Evolutionary conservation across 2,113 vertebrate species (phyloP).

Genomic region (Cnemophilus loriae): DNA sequence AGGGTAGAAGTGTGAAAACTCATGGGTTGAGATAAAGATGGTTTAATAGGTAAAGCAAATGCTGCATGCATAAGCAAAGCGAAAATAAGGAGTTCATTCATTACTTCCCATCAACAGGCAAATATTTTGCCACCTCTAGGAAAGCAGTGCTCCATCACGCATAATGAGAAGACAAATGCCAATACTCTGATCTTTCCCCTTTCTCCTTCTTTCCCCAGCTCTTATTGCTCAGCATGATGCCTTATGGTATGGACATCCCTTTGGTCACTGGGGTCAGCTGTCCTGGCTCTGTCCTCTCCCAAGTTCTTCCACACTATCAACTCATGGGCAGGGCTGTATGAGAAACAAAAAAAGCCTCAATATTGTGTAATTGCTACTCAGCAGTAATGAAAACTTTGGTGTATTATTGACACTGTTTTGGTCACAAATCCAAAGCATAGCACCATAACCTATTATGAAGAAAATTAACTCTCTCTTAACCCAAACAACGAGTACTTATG

Average conservation of each 20-base stretch:
- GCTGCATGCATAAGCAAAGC: not conserved
- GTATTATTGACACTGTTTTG: not conserved
- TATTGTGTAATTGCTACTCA: not conserved
- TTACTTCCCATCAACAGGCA: not conserved
- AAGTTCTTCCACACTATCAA: not conserved
- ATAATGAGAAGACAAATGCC: not conserved
- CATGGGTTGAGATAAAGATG: not conserved
- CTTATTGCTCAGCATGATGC: not conserved
- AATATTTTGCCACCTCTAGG: not conserved
- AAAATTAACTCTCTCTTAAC: not conserved
- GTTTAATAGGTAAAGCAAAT: not conserved
- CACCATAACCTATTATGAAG: not conserved
- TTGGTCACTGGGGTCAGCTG: not conserved
- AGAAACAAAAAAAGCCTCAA: not conserved
- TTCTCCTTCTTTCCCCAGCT: not conserved
- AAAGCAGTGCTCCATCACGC: not conserved
- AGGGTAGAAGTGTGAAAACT: not conserved
- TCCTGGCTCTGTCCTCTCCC: not conserved
- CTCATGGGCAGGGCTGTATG: fast-evolving
- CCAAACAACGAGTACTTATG: not conserved
- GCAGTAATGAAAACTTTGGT: not conserved
- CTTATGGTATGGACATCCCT: not conserved
- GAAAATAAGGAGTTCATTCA: not conserved
- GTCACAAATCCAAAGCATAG: not conserved
- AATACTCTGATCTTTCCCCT: not conserved